Evolutionary conservation across 2,113 vertebrate species (phyloP), one percentile per base, ranked within the genome.

Genomic region (Gymnobelideus leadbeateri): DNA sequence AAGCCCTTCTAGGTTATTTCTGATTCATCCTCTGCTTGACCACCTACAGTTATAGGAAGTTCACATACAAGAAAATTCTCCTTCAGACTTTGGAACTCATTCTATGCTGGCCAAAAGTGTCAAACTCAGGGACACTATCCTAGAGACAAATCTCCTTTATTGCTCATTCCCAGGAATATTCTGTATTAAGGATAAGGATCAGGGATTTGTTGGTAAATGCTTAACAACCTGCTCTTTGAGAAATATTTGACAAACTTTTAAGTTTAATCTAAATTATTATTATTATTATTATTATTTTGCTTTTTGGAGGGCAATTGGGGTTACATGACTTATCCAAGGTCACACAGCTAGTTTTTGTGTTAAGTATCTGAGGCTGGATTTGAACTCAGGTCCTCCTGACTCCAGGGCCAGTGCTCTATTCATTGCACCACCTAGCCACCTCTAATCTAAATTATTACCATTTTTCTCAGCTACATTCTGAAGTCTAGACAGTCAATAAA

Each of bases 131-230:
- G 7, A 43, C 5, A 84, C 68, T 19, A 23, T 43, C 19, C 19
- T 84, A 84, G 68, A 84, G n/a, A 84, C 68, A 84, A 43, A 43
- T 84, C n/a, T 84, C 19, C 16, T 84, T 43, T 84, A 8, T 1
- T 43, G 19, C 19, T 43, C n/a, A 84, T 84, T 84, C 68, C n/a
- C n/a, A 84, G 68, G 2, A 84, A 84, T 84, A 43, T 84, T 84
- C n/a, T 84, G n/a, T 84, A 43, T 84, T 84, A 84, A 84, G 68
- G n/a, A 84, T 84, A 84, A 84, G n/a, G 68, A 84, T 84, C 19
- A 84, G 61, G 37, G 16, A 31, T n/a, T 5, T 37, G 61, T 37
- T 84, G 19, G 68, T 84, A 43, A 43, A 84, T 84, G 68, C n/a
- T 84, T 84, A 84, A 84, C 68, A 84, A 23, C 19, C 19, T 2